A percentile compares a stretch with the other conserved stretches of the same genome.
These are phyloP conservation scores for Euleptes europaea DNA, from an alignment of 2,113 vertebrate genomes.

Conservation along the genomic window DNA sequence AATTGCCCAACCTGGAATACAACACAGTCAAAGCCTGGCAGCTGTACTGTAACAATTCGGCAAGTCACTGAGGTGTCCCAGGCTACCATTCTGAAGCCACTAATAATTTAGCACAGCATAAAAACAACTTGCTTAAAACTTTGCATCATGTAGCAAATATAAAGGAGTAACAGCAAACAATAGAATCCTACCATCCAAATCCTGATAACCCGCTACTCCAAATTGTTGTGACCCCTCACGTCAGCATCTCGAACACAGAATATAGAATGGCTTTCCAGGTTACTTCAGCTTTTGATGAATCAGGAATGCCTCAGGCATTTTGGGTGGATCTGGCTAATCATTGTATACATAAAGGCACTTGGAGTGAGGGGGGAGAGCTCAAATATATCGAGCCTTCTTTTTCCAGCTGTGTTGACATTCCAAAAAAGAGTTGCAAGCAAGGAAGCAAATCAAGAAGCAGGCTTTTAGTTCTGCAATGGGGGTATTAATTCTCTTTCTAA, in stretches of 20 bases:
- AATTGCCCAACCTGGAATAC: not conserved
- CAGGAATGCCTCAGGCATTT: not conserved
- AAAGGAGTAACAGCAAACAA: not conserved
- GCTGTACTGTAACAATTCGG: too few relatives aligned
- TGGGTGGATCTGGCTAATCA: not conserved
- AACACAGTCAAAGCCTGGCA: too few relatives aligned
- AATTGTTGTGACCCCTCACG: not conserved
- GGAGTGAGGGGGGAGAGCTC: not conserved
- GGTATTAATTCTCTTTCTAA: conserved; percentile 8
- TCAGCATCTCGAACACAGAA: not conserved
- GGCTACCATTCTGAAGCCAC: not conserved
- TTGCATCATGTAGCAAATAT: not conserved
- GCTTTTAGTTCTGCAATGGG: not conserved
- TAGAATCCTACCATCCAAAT: not conserved
- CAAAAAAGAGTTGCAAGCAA: not conserved
- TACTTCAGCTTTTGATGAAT: not conserved
- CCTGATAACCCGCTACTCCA: not conserved
- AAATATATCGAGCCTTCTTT: conserved; percentile 11
- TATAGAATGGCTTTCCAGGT: not conserved
- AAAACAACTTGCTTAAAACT: not conserved
- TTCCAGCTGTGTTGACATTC: not conserved
- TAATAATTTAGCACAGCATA: not conserved
- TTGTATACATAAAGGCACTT: not conserved
- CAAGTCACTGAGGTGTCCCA: not conserved
- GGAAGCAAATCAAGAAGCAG: not conserved